Conservation (phyloP, 2,888 invertebrate genomes). For the Habroteleia sp. region DNA sequence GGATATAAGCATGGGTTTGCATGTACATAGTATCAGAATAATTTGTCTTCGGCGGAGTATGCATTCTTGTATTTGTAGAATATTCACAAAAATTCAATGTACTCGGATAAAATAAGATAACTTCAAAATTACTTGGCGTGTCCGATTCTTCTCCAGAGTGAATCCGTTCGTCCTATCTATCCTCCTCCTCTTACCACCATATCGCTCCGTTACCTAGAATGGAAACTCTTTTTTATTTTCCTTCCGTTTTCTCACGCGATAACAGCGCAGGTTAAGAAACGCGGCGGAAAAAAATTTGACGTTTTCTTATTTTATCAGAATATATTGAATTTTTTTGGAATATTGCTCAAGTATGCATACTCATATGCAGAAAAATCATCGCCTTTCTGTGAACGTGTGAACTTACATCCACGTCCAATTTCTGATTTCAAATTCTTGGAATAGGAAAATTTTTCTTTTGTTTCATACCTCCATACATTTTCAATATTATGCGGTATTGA, state of each 20-base stretch:
- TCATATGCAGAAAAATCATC: conserved; percentile 57
- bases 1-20: conserved; percentile 45
- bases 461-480: conserved; percentile 19
- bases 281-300: conserved; percentile 41
- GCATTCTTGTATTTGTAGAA: conserved; percentile 52
- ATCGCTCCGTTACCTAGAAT: conserved; percentile 20
- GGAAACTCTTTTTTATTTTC: conserved; percentile 46
- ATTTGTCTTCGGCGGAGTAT: conserved; percentile 50
- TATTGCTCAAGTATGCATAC: conserved; percentile 59
- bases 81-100: conserved; percentile 61
- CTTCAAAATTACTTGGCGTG: conserved; percentile 59
- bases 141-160: conserved; percentile 55
- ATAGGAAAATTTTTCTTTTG: conserved; percentile 17
- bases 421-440: conserved; percentile 46
- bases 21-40: conserved; percentile 43
- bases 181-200: neutral
- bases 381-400: conserved; percentile 40
- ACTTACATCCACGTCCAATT: conserved; percentile 31
- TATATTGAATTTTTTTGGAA: conserved; percentile 61
- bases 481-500: conserved; percentile 23
- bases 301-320: conserved; percentile 58
- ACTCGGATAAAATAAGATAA: conserved; percentile 59
- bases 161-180: conserved; percentile 25
- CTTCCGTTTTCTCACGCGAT: conserved; percentile 56
- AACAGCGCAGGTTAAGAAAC: conserved; percentile 48